These are phyloP conservation scores for Cyclophora punctaria DNA, from an alignment of 2,888 invertebrate genomes.

Conservation along the genomic window DNA sequence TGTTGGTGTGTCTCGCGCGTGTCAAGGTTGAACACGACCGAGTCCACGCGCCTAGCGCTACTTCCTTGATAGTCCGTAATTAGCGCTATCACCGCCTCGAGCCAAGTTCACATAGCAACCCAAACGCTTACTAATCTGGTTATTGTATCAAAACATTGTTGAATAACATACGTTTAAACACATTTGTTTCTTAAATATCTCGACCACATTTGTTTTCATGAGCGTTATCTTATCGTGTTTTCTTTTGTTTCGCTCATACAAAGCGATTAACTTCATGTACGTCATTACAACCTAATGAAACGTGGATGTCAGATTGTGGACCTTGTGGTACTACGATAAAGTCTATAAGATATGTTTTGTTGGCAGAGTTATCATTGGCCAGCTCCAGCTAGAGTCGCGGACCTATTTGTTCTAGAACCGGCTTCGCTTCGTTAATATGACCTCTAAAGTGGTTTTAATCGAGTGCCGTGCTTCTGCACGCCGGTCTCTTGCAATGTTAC, in stretches of 20 bases:
- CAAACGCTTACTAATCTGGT: not conserved
- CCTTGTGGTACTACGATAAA: slow-evolving; percentile 21
- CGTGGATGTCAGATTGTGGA: slow-evolving; percentile 13
- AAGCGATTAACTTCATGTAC: slow-evolving; percentile 22
- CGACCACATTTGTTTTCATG: slow-evolving; percentile 32
- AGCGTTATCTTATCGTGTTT: slow-evolving; percentile 34
- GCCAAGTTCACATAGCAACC: too few species aligned
- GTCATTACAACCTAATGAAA: slow-evolving; percentile 19
- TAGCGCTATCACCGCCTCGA: too few species aligned
- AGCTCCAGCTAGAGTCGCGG: not conserved
- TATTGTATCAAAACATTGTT: slow-evolving; percentile 7
- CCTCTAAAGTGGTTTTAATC: slow-evolving; percentile 9
- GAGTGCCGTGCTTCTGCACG: slow-evolving; percentile 7
- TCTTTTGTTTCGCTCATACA: slow-evolving; percentile 36
- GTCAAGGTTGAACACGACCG: slow-evolving; percentile 17
- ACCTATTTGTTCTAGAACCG: slow-evolving; percentile 12
- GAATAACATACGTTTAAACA: slow-evolving; percentile 7
- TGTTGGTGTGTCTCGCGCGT: slow-evolving; percentile 3
- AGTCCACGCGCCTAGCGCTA: not conserved
- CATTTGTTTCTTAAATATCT: slow-evolving; percentile 18
- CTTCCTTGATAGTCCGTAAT: not conserved
- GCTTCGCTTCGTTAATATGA: slow-evolving; percentile 3
- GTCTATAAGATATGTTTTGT: slow-evolving; percentile 8
- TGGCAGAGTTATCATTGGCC: not conserved
- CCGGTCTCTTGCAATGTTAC: slow-evolving; percentile 5